A percentile compares a stretch with the other conserved stretches of the same genome.
Conservation (phyloP, 2,888 invertebrate genomes). For the Sicus ferrugineus region DNA sequence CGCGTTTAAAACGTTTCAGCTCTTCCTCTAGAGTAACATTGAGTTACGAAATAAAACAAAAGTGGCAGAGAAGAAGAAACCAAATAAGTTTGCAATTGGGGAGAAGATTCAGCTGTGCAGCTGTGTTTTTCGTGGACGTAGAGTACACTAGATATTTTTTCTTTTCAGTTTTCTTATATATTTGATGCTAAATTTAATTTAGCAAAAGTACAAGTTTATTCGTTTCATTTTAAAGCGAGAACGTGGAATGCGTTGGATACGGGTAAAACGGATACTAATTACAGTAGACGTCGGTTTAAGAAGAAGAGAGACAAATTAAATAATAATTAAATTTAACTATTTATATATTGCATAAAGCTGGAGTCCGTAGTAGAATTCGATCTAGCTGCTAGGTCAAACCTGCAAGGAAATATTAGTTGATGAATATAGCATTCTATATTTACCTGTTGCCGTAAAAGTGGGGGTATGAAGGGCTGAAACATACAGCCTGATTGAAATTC, state of each 20-base stretch:
- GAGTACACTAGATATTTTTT: constrained; percentile 5
- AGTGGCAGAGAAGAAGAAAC: constrained; percentile 54
- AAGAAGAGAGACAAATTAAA: constrained; percentile 26
- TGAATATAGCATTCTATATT: constrained; percentile 29
- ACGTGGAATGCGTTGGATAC: neutral
- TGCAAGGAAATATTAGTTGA: constrained; percentile 37
- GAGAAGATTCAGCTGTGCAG: constrained; percentile 6
- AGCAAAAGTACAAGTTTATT: neutral
- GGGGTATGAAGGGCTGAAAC: neutral
- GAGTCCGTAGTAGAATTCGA: neutral
- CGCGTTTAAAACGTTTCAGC: constrained; percentile 83
- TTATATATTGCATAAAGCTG: constrained; percentile 5
- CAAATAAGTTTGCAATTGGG: constrained; percentile 40
- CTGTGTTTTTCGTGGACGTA: constrained; percentile 23
- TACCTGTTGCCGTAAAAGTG: constrained; percentile 27
- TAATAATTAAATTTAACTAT: constrained; percentile 25
- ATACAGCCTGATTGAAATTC: neutral
- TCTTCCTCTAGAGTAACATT: constrained; percentile 79
- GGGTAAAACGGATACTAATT: neutral
- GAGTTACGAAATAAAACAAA: constrained; percentile 41
- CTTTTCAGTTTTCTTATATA: neutral
- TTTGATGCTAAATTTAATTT: neutral
- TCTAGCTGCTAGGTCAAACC: neutral
- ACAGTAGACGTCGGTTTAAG: constrained; percentile 2
- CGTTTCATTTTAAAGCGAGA: neutral